A percentile compares a stretch with the other conserved stretches of the same genome.
Evolutionary conservation across 2,888 invertebrate genomes (phyloP).

Genomic region (Eupithecia centaureata): DNA sequence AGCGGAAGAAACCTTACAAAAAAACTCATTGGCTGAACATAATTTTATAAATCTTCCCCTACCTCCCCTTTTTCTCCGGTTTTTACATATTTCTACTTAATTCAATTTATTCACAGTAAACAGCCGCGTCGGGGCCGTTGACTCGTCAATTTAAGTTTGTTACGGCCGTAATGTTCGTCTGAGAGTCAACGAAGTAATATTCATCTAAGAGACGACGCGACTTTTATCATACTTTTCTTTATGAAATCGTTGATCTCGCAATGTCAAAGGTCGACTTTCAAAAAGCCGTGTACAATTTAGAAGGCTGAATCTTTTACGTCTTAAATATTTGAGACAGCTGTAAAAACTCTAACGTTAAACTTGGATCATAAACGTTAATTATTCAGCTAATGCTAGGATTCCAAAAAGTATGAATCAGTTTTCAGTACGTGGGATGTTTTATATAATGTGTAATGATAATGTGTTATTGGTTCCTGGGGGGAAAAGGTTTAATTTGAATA

Average conservation of each 20-base stretch:
- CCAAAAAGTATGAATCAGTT: not conserved
- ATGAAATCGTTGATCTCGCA: slow-evolving; percentile 35
- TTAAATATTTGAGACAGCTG: slow-evolving; percentile 4
- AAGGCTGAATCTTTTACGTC: not conserved
- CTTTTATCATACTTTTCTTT: slow-evolving; percentile 41
- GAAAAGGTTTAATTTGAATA: not conserved
- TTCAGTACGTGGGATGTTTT: no score
- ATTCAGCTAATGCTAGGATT: not conserved
- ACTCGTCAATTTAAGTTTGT: slow-evolving; percentile 41
- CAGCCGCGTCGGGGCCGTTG: slow-evolving; percentile 33
- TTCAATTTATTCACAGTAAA: slow-evolving; percentile 36
- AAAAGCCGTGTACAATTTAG: slow-evolving; percentile 29
- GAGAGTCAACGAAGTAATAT: slow-evolving; percentile 28
- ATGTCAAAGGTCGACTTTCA: slow-evolving; percentile 34
- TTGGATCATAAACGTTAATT: not conserved
- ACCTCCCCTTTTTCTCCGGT: slow-evolving; percentile 14
- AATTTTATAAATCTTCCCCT: not conserved
- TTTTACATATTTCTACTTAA: slow-evolving; percentile 33
- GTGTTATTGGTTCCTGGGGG: not conserved
- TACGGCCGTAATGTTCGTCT: slow-evolving; percentile 30
- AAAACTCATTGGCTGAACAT: not conserved
- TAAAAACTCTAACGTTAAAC: not conserved
- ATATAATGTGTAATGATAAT: no score
- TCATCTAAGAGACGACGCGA: slow-evolving; percentile 25
- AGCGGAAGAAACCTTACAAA: not conserved